Base-by-base conservation (phyloP, 2,888 invertebrate species). In the Chalcosyrphus nemorum region DNA sequence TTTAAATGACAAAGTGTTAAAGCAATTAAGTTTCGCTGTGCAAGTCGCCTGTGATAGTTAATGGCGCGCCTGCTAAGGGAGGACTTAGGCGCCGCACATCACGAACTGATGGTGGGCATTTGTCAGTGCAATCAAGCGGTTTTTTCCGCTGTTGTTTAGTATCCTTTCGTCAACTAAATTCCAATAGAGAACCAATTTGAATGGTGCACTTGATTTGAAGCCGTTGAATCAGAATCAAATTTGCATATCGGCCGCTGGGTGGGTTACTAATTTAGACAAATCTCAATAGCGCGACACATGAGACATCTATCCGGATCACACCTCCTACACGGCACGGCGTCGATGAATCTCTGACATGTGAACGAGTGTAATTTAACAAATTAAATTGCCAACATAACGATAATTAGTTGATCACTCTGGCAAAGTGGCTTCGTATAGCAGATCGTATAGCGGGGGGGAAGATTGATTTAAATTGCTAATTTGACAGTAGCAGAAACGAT, bases 391-490 rank as follows among this genome's bases (percentile, higher is more conserved):
- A 84, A 70, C 84, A 84, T 52, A 71, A 84, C 80, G 75, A 80
- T 74, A 84, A 84, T 84, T 84, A 84, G 84, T 84, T 68, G 72
- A 70, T 75, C 84, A 56, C 27, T 59, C 38, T 1, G 38, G 41
- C 41, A 19, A 50, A 77, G 66, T 66, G 61, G 63, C 27, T 21
- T 63, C 52, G 61, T 32, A 27, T 68, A 61, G 61, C 76, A 52
- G 35, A 52, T 54, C 50, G n/a, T n/a, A n/a, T n/a, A n/a, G n/a
- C n/a, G n/a, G n/a, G n/a, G n/a, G n/a, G n/a, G n/a, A 29, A 27
- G 45, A 68, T 80, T 75, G 84, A 84, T 84, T 84, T 84, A 84
- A 84, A 84, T 84, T 84, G 84, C 80, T 84, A 84, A 84, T 84
- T 80, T 75, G 84, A 84, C 84, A 80, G 82, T 74, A 84, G 82